Evolutionary conservation across 2,113 vertebrate species (phyloP), one percentile per base, ranked within the genome.

Genomic region (Megaleporinus macrocephalus): DNA sequence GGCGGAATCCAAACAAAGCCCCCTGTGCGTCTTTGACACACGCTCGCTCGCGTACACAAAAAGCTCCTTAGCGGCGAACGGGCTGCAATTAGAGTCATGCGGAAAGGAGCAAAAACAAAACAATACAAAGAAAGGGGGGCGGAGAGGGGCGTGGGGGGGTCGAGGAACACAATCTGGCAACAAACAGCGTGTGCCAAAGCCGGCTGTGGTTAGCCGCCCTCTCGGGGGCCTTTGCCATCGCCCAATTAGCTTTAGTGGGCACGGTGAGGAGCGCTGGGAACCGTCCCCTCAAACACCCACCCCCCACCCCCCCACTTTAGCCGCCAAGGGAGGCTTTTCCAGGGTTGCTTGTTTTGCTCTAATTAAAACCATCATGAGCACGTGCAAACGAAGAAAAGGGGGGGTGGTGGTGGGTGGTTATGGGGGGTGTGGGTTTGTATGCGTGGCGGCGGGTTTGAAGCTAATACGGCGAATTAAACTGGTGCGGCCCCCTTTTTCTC

Each of bases 301-400:
- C 49, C 79, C 83, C 79, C 83, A 76, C 83, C 91, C 89, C 89
- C 78, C 84, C 91, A 89, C 89, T 68, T 22, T 33, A 33, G 65
- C 6, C 29, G 88, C 90, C 86, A 76, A 90, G 89, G 93, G 92
- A 91, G 83, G 87, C 68, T 76, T 77, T 91, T 91, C 82, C 76
- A 88, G 81, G 90, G 87, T 87, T 89, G 89, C 90, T 90, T 91
- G 93, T 93, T 93, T 91, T 92, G 87, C 86, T 89, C 92, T 95
- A 94, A 95, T 95, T 94, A 95, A 92, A 93, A 91, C 87, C 89
- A 88, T 86, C 85, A 88, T 77, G 79, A 62, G 78, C 84, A 76
- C 57, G 79, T 80, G 84, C 53, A 49, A 81, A 26, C 71, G 51
- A 57, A 27, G 70, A 16, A 62, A 73, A 61, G n/a, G 33, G 27